A percentile compares a stretch with the other conserved stretches of the same genome.
phyloP scores from a whole-genome alignment of 2,888 invertebrate species.

The Drosophila prostipennis region DNA sequence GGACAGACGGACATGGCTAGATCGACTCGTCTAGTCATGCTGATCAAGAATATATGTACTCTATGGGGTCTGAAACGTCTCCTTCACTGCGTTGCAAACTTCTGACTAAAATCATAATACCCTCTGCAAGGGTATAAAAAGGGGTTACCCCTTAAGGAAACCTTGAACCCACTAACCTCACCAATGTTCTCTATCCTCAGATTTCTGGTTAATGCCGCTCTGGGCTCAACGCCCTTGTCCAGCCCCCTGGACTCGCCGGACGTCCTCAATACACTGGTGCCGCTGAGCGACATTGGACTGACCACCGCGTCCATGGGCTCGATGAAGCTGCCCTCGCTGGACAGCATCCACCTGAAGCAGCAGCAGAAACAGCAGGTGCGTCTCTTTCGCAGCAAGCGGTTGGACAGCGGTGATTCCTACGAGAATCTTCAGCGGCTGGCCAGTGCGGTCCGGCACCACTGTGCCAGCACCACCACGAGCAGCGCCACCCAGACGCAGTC shows the following conservation, averaged over 20 bases:
- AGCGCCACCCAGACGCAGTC: slow-evolving; percentile 29
- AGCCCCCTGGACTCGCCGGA: slow-evolving; percentile 94
- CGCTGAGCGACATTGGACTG: slow-evolving; percentile 83
- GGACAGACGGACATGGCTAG: too few relatives aligned
- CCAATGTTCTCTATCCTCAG: slow-evolving; percentile 83
- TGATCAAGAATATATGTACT: too few relatives aligned
- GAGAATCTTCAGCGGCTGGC: slow-evolving; percentile 84
- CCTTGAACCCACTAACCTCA: neutral
- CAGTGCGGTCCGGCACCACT: slow-evolving; percentile 75
- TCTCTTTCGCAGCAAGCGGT: slow-evolving; percentile 81
- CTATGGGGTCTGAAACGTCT: too few relatives aligned
- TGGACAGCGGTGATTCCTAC: slow-evolving; percentile 80
- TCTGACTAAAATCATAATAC: too few relatives aligned
- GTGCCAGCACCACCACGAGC: slow-evolving; percentile 34
- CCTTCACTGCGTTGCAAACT: too few relatives aligned
- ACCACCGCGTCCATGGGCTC: slow-evolving; percentile 84
- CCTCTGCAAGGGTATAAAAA: too few relatives aligned
- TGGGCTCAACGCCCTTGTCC: slow-evolving; percentile 90
- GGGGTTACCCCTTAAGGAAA: neutral
- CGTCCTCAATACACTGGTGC: slow-evolving; percentile 85
- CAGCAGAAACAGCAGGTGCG: slow-evolving; percentile 81
- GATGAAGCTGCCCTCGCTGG: slow-evolving; percentile 84
- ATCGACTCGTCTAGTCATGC: too few relatives aligned
- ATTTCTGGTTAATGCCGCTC: slow-evolving; percentile 92
- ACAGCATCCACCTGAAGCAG: slow-evolving; percentile 82